Base-by-base conservation (phyloP, 2,797 vertebrate species). In the Gobionotothen gibberifrons region DNA sequence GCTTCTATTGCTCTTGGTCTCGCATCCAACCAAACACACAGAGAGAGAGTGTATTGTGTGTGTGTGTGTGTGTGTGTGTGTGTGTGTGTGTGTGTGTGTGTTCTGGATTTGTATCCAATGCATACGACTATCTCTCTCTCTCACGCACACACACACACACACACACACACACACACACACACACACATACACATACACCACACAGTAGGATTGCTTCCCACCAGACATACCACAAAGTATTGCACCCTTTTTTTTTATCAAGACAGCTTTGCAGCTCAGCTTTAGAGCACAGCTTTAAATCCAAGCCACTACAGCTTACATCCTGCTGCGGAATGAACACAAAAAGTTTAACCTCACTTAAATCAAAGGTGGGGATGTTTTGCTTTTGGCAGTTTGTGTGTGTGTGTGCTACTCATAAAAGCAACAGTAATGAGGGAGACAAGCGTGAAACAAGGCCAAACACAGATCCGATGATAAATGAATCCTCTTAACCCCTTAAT, bases 401-500 rank as follows among this genome's bases (percentile, higher is more conserved):
- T 57, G 47, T 39, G 8, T 56, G 49, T 63, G 53, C 21, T 55
- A 52, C 59, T 77, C 69, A 21, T 47, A 52, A 56, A 11, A 68
- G 39, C 49, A n/a, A 43, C 9, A 48, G 17, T 69, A 60, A 46
- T 56, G 46, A 61, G 67, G 53, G 29, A 54, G 44, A 57, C n/a
- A 66, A 43, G 39, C 3, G 14, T 69, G 40, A 82, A 67, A 67
- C 64, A 53, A 72, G 57, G 55, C 40, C 72, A 75, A 60, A 66
- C n/a, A 48, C 55, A 44, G 10, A 58, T 72, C 72, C 0, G 1
- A 66, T 76, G 47, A 66, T 29, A 4, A 73, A 74, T 43, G 26
- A 69, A 66, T n/a, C 21, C 49, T 42, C 14, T 69, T 57, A 60
- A 74, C 42, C 62, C n/a, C 36, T 36, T 4, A 0, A 42, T 66